Conservation (phyloP, 2,888 invertebrate species). For the Pogonocherus hispidulus region DNA sequence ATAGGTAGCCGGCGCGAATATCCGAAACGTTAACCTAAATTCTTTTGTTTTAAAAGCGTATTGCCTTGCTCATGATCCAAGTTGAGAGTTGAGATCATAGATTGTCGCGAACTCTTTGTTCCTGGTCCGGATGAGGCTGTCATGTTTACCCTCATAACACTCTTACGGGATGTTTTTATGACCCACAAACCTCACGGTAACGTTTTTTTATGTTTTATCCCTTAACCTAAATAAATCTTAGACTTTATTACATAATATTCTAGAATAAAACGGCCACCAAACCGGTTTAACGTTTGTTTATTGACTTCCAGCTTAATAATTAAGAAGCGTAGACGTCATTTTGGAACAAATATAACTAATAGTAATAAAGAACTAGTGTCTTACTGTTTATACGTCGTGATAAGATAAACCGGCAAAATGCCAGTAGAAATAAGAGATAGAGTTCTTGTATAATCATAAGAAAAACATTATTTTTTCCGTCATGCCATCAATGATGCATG, state of each 20-base stretch:
- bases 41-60: slow-evolving; percentile 61
- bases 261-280: slow-evolving; percentile 9
- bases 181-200: slow-evolving; percentile 18
- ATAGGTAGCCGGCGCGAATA: slow-evolving; percentile 5
- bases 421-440: too few species aligned
- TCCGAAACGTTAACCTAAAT: slow-evolving; percentile 20
- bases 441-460: too few species aligned
- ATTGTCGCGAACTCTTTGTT: slow-evolving; percentile 27
- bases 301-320: not conserved
- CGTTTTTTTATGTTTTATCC: slow-evolving; percentile 18
- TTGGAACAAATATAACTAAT: not conserved
- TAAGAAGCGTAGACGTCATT: not conserved
- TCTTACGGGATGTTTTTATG: slow-evolving; percentile 27
- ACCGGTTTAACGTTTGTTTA: slow-evolving; percentile 9
- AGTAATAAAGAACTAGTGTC: not conserved
- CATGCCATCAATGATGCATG: not conserved
- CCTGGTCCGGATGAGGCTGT: slow-evolving; percentile 23
- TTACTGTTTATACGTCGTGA: too few species aligned
- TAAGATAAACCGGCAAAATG: too few species aligned
- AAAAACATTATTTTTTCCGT: not conserved
- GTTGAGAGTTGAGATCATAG: too few species aligned
- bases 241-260: slow-evolving; percentile 7
- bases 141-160: slow-evolving; percentile 31
- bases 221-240: slow-evolving; percentile 2
- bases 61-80: slow-evolving; percentile 61